Percentiles rank a stretch among this genome's conserved stretches.
Conservation (phyloP, 2,888 invertebrate species). For the Lottia gigantea region DNA sequence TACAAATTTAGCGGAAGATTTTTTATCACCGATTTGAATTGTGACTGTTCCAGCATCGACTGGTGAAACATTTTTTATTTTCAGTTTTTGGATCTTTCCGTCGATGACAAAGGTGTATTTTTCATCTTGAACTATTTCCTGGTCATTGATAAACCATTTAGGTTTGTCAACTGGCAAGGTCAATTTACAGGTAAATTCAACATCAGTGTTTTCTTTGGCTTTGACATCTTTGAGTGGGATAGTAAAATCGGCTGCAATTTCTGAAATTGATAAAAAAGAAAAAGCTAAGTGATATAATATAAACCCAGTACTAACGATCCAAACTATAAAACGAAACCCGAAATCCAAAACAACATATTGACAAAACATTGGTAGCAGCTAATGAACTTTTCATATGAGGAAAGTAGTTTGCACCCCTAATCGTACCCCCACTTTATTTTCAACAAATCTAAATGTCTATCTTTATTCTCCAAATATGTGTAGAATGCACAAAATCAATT, state of each 20-base stretch:
- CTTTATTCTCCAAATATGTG: too few relatives aligned
- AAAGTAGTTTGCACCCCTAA: too few relatives aligned
- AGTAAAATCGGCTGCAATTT: constrained; percentile 37
- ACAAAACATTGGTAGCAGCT: too few relatives aligned
- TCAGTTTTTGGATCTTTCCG: constrained; percentile 38
- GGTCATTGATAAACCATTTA: constrained; percentile 86
- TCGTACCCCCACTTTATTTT: too few relatives aligned
- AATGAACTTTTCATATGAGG: too few relatives aligned
- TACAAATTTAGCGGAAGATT: constrained; percentile 29
- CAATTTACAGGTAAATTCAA: constrained; percentile 90
- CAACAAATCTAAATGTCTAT: too few relatives aligned
- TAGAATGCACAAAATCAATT: too few relatives aligned
- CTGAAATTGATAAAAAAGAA: constrained; percentile 25
- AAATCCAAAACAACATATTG: too few relatives aligned
- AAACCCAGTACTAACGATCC: too few relatives aligned
- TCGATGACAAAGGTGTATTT: constrained; percentile 73
- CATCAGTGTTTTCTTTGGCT: constrained; percentile 64
- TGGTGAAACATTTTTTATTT: constrained; percentile 34
- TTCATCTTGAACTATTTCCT: constrained; percentile 85
- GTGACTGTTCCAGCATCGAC: constrained; percentile 41
- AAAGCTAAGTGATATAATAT: too few relatives aligned
- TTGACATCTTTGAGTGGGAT: constrained; percentile 37
- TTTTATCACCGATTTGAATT: constrained; percentile 37
- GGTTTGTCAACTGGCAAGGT: constrained; percentile 95
- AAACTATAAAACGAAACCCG: too few relatives aligned